phyloP scores from a whole-genome alignment of 2,888 invertebrate genomes.

The Leptinotarsa juncta region DNA sequence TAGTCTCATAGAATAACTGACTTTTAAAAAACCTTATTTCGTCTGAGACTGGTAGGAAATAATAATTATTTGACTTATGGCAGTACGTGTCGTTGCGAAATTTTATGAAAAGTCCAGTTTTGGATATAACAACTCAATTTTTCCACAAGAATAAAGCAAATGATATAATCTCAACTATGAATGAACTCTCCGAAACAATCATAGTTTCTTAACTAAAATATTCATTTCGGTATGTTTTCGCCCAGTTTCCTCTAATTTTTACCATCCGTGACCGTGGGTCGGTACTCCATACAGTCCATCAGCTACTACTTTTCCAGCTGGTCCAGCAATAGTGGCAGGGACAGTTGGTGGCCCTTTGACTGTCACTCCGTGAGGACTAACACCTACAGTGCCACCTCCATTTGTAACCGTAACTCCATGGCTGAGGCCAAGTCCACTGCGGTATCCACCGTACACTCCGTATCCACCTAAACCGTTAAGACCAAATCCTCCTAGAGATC shows the following conservation, averaged over 20 bases:
- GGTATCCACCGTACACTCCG: conserved; percentile 26
- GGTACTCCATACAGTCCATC: conserved; percentile 60
- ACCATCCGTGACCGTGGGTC: conserved; percentile 54
- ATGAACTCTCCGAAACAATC: no score
- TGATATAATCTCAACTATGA: no score
- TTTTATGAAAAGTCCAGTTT: no score
- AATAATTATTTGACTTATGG: not conserved
- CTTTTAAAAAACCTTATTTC: no score
- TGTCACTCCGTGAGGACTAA: conserved; percentile 48
- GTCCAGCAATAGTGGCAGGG: conserved; percentile 56
- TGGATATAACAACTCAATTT: no score
- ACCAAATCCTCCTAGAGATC: not conserved
- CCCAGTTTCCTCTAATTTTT: not conserved
- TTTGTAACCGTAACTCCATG: conserved; percentile 43
- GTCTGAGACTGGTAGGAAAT: not conserved
- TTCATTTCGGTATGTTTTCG: not conserved
- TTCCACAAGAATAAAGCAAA: no score
- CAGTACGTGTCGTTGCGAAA: not conserved
- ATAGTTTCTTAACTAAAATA: not conserved
- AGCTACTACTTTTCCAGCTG: conserved; percentile 58
- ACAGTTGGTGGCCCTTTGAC: conserved; percentile 54
- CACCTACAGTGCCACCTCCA: conserved; percentile 47
- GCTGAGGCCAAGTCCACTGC: conserved; percentile 29
- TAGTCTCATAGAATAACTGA: no score
- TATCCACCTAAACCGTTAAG: conserved; percentile 28